These are phyloP conservation scores for Nansenia antarctica DNA, from an alignment of 2,113 vertebrate genomes.

Conservation along the genomic window DNA sequence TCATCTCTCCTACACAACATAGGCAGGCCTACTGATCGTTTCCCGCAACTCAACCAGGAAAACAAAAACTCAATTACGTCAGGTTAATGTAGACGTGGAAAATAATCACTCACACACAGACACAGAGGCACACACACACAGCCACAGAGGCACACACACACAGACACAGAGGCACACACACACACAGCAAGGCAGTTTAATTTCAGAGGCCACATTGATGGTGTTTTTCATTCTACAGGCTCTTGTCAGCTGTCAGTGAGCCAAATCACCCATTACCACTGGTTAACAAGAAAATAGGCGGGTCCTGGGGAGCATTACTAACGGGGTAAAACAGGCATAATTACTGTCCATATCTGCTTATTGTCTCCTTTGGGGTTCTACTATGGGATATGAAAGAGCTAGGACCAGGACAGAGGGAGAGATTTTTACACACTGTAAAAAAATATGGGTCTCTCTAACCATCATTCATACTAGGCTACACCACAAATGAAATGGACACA, in stretches of 20 bases:
- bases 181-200: conserved; percentile 21
- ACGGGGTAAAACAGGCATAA: conserved; percentile 12
- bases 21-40: not conserved
- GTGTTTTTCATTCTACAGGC: conserved; percentile 9
- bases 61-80: conserved; percentile 14
- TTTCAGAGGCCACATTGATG: conserved; percentile 5
- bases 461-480: not conserved
- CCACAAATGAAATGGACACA: not conserved
- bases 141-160: too few species aligned
- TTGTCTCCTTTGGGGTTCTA: not conserved
- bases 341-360: conserved; percentile 5
- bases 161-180: too few species aligned
- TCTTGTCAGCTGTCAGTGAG: conserved; percentile 29
- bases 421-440: not conserved
- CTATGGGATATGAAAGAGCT: not conserved
- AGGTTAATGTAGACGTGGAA: not conserved
- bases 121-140: too few species aligned
- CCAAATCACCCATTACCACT: conserved; percentile 52
- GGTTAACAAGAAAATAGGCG: conserved; percentile 25
- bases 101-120: conserved; percentile 3
- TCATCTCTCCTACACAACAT: not conserved
- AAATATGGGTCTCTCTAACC: not conserved
- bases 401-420: not conserved
- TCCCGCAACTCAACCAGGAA: not conserved
- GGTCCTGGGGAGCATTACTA: conserved; percentile 30